These are phyloP conservation scores for Hipposideros larvatus DNA, from an alignment of 2,797 vertebrate species.

Conservation along the genomic window DNA sequence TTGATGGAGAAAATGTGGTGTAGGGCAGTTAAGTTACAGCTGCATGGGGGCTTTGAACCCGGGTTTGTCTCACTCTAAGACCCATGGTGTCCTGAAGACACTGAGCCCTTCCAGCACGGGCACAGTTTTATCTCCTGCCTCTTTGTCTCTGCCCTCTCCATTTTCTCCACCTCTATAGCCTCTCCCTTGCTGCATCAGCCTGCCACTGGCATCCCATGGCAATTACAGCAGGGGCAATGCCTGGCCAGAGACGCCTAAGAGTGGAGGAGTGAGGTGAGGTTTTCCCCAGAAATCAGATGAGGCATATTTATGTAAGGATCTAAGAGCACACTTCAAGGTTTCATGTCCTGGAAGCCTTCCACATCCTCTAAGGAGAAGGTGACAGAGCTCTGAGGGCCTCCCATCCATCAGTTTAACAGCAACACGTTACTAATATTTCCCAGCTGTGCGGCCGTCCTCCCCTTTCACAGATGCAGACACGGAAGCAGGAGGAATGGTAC, in stretches of 20 bases:
- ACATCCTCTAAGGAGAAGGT: not conserved
- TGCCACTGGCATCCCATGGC: not conserved
- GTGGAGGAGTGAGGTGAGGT: not conserved
- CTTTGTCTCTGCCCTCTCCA: not conserved
- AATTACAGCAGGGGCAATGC: not conserved
- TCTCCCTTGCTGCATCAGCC: slow-evolving; percentile 59
- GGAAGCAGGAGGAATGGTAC: not conserved
- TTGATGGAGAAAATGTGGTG: not conserved
- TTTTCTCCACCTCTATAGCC: slow-evolving; percentile 56
- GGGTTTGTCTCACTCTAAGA: not conserved
- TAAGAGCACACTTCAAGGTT: not conserved
- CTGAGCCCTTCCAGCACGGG: not conserved
- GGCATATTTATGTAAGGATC: not conserved
- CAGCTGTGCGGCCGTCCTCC: slow-evolving; percentile 28
- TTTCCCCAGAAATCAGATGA: not conserved
- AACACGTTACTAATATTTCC: slow-evolving; percentile 53
- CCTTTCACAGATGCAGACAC: slow-evolving; percentile 11
- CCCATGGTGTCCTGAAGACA: not conserved
- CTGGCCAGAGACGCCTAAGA: not conserved
- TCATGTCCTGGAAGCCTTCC: not conserved
- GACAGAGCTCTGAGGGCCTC: not conserved
- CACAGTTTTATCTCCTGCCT: not conserved
- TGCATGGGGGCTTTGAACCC: not conserved
- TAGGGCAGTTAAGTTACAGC: not conserved
- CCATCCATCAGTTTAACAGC: slow-evolving; percentile 43